phyloP scores from a whole-genome alignment of 2,888 invertebrate species.

The Meiosimyza platycephala region DNA sequence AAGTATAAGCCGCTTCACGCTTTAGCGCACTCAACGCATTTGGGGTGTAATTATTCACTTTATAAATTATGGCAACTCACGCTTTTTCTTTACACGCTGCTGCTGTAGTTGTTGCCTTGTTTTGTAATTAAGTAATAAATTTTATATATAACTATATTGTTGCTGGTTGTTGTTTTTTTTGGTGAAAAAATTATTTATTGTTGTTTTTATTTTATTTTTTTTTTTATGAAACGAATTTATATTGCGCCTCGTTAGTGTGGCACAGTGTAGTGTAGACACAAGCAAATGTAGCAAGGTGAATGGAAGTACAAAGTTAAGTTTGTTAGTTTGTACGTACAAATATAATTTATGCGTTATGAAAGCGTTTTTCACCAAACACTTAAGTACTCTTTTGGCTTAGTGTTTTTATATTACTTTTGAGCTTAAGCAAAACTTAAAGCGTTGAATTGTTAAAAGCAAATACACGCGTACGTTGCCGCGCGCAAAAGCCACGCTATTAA shows the following conservation, averaged over 20 bases:
- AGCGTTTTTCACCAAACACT: too few relatives aligned
- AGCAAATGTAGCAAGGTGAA: too few relatives aligned
- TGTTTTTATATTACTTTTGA: too few relatives aligned
- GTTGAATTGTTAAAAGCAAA: not conserved
- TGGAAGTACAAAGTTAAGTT: too few relatives aligned
- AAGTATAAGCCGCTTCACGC: slow-evolving; percentile 5
- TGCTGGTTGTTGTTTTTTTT: not conserved
- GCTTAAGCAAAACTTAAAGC: not conserved
- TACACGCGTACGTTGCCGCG: too few relatives aligned
- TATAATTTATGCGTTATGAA: too few relatives aligned
- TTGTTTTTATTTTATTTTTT: slow-evolving; percentile 35
- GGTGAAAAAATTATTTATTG: slow-evolving; percentile 25
- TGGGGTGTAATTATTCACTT: slow-evolving; percentile 28
- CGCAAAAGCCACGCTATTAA: slow-evolving; percentile 34
- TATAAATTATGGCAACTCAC: slow-evolving; percentile 27
- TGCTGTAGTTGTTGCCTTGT: slow-evolving; percentile 31
- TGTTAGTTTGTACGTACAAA: too few relatives aligned
- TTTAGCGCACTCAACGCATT: slow-evolving; percentile 7
- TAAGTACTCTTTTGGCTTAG: too few relatives aligned
- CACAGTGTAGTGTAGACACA: not conserved
- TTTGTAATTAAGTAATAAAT: slow-evolving; percentile 36
- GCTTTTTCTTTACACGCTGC: slow-evolving; percentile 17
- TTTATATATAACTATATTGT: slow-evolving; percentile 21
- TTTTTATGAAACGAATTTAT: not conserved
- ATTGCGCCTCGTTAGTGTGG: slow-evolving; percentile 8